Evolutionary conservation across 1,140 invertebrate genomes (phyloP).

Genomic region (Drosophila albomicans): DNA sequence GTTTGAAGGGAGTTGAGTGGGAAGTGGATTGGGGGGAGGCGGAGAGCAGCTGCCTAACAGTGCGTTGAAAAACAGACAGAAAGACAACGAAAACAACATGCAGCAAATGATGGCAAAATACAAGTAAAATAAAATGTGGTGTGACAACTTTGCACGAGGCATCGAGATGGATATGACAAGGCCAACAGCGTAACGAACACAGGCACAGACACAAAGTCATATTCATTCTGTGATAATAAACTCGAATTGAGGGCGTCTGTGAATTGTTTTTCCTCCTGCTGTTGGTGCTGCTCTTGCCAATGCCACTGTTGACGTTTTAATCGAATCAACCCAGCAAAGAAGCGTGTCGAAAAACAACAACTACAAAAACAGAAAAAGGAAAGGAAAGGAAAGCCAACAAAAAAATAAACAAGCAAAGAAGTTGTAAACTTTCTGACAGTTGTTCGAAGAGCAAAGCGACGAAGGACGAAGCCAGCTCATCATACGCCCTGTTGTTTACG

Average conservation of each 20-base stretch:
- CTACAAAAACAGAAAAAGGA: background rate
- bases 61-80: slow-evolving; percentile 40
- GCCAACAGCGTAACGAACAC: slow-evolving; percentile 36
- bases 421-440: slow-evolving; percentile 74
- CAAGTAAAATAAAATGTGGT: slow-evolving; percentile 78
- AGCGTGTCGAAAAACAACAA: slow-evolving; percentile 49
- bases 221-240: slow-evolving; percentile 53
- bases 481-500: slow-evolving; percentile 51
- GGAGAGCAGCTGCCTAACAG: slow-evolving; percentile 28
- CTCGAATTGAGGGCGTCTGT: slow-evolving; percentile 43
- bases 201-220: slow-evolving; percentile 15
- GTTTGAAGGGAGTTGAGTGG: background rate
- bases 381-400: slow-evolving; percentile 44
- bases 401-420: slow-evolving; percentile 48
- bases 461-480: background rate
- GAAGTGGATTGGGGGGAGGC: no score
- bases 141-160: slow-evolving; percentile 69
- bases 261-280: slow-evolving; percentile 67
- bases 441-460: slow-evolving; percentile 16
- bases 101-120: slow-evolving; percentile 73
- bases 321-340: slow-evolving; percentile 72
- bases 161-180: slow-evolving; percentile 78
- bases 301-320: slow-evolving; percentile 78
- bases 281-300: slow-evolving; percentile 30
- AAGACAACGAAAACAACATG: slow-evolving; percentile 34